Base-by-base conservation (phyloP, 2,888 invertebrate genomes). In the Chaetoderma sp. region DNA sequence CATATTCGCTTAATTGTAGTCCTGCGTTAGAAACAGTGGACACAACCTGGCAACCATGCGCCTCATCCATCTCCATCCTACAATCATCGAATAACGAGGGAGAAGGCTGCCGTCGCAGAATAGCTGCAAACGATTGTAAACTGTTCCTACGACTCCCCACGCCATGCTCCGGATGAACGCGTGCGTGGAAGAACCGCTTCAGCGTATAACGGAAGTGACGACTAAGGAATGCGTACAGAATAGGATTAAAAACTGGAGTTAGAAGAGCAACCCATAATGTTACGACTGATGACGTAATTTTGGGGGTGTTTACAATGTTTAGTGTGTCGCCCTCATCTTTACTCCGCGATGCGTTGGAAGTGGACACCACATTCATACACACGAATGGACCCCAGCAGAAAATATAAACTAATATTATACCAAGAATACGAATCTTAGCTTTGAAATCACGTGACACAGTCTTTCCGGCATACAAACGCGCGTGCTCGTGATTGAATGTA, bases 141-240 rank as follows among this genome's bases (percentile, higher is more conserved):
- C 52, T 52, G 23, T 3, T 52, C 52, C 32, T 16, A 13, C 32
- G 52, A 30, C 32, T 52, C n/a, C n/a, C n/a, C n/a, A n/a, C n/a
- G n/a, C n/a, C n/a, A n/a, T n/a, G n/a, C 18, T 52, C 28, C 21
- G 52, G 52, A 21, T 52, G 32, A 28, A 52, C 21, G 8, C 45
- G 25, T 4, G 39, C 25, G 28, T 58, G 42, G 27, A 58, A 18
- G 44, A 58, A n/a, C 36, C 58, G 18, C n/a, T 39, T n/a, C 23
- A 49, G 21, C 36, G 39, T 33, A 16, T 44, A 60, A 5, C 74
- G 62, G 55, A 74, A 74, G 23, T 70, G 44, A 42, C 65, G 66
- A 42, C 71, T 72, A n/a, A 63, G n/a, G 8, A 74, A 63, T 5
- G 72, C 74, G 49, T 74, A 74, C 23, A 72, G 27, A 30, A 71